Evolutionary conservation across 2,113 vertebrate species (phyloP).

Genomic region (Nannospalax galili): DNA sequence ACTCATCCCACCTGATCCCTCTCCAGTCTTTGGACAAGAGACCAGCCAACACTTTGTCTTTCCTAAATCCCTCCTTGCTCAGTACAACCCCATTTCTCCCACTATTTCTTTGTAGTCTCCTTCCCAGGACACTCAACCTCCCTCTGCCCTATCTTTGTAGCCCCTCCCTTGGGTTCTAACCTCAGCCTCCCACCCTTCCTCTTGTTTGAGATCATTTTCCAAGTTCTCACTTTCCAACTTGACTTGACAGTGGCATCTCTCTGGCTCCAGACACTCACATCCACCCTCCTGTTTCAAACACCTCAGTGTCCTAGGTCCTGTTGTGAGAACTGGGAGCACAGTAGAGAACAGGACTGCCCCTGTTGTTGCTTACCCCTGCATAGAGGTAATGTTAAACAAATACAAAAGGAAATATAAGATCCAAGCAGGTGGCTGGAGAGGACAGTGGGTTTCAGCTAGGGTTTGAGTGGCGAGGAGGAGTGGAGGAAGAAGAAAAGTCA

Average conservation of each 20-base stretch:
- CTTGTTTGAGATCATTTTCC: background rate
- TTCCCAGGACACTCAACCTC: background rate
- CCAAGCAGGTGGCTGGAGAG: no score
- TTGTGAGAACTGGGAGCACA: accelerated
- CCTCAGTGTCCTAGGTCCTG: accelerated
- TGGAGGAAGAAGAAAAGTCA: background rate
- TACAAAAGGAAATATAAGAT: no score
- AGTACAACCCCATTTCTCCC: background rate
- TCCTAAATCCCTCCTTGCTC: background rate
- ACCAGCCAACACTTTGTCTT: background rate
- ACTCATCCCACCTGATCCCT: background rate
- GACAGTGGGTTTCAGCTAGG: background rate
- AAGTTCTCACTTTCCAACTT: background rate
- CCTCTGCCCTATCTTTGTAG: background rate
- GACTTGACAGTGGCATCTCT: background rate
- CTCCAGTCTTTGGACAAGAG: background rate
- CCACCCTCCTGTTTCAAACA: background rate
- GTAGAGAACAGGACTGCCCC: no score
- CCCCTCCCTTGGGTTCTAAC: background rate
- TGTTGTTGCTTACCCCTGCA: no score
- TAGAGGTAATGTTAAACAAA: no score
- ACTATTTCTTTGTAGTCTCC: background rate
- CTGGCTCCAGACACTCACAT: background rate
- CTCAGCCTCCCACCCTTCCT: background rate
- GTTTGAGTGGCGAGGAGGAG: background rate